phyloP scores from a whole-genome alignment of 2,113 vertebrate species.

The Cariama cristata region DNA sequence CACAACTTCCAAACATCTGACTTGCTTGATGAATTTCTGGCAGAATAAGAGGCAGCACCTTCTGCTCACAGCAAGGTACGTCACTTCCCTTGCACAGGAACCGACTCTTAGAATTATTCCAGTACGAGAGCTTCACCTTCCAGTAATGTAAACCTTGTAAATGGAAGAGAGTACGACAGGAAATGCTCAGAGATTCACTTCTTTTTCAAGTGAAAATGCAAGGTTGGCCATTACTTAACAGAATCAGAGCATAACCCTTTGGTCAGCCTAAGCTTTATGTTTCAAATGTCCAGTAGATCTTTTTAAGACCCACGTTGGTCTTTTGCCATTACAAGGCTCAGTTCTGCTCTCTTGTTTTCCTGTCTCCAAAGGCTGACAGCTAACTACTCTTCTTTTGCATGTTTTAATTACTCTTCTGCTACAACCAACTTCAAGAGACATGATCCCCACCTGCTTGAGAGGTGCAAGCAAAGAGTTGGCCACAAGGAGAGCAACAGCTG shows the following conservation, averaged over 20 bases:
- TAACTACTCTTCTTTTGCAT: neutral
- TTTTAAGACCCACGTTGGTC: fast-evolving
- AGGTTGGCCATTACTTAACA: neutral
- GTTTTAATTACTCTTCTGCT: neutral
- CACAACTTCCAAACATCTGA: fast-evolving
- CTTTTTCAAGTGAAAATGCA: neutral
- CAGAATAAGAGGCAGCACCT: neutral
- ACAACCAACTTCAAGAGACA: neutral
- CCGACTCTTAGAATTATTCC: neutral
- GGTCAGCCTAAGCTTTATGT: neutral
- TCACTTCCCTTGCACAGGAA: neutral
- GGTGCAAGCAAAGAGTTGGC: neutral
- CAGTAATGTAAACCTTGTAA: neutral
- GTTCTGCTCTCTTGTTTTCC: neutral
- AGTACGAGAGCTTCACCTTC: neutral
- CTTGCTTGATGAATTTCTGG: neutral
- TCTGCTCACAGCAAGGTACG: neutral
- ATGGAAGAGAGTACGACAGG: neutral
- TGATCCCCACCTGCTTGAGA: neutral
- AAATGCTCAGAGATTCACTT: neutral
- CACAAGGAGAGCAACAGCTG: neutral
- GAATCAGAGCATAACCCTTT: neutral
- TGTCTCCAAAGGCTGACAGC: neutral
- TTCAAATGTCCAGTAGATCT: neutral
- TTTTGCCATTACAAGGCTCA: neutral